Percentiles rank a stretch among this genome's conserved stretches.
Conservation (phyloP, 2,888 invertebrate genomes). For the Agrochola lychnidis region DNA sequence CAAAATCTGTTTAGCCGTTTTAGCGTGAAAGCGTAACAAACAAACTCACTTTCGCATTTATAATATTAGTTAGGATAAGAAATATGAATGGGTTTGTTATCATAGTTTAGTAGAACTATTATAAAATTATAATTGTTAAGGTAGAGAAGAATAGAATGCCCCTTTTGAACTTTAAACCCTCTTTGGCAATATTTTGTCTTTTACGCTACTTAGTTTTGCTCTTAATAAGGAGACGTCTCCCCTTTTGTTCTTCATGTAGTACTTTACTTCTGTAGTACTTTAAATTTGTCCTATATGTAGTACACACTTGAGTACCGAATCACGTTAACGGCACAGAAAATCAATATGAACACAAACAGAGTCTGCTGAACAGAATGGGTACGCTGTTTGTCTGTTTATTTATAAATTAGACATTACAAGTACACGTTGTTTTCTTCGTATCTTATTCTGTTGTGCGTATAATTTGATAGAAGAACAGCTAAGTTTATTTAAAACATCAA, state of each 20-base stretch:
- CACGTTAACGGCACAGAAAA: conserved; percentile 37
- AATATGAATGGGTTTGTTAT: too few relatives aligned
- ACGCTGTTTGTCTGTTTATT: conserved; percentile 21
- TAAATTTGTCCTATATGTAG: not conserved
- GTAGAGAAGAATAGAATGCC: too few relatives aligned
- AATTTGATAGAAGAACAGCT: conserved; percentile 19
- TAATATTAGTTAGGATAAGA: too few relatives aligned
- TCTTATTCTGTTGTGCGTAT: conserved; percentile 24
- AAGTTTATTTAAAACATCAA: conserved; percentile 7
- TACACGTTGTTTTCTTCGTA: conserved; percentile 27
- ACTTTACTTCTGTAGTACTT: not conserved
- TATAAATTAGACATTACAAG: conserved; percentile 44
- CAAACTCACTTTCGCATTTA: too few relatives aligned
- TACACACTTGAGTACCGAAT: conserved; percentile 18
- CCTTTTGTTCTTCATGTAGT: conserved; percentile 1
- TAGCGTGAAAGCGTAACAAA: too few relatives aligned
- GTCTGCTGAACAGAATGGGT: conserved; percentile 17
- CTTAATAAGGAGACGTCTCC: not conserved
- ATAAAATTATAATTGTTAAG: too few relatives aligned
- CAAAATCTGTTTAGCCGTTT: too few relatives aligned
- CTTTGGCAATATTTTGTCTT: not conserved
- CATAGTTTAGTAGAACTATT: too few relatives aligned
- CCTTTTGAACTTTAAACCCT: not conserved
- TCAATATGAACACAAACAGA: conserved; percentile 58
- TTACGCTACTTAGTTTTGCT: not conserved